Conservation (phyloP, 2,888 invertebrate species). For the Synanthedon vespiformis region DNA sequence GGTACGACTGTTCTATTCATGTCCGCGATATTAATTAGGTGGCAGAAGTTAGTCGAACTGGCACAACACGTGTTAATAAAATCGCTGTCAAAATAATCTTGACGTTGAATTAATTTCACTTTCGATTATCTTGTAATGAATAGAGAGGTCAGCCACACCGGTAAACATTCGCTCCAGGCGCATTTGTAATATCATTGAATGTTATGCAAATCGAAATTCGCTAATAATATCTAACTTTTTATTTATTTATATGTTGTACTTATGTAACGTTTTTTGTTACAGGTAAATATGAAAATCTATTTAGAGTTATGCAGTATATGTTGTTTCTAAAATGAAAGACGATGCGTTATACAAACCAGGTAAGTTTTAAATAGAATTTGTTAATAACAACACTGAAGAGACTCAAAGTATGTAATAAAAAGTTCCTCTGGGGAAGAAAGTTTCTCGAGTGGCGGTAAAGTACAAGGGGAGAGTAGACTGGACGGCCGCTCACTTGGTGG, state of each 20-base stretch:
- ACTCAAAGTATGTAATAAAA: too few relatives aligned
- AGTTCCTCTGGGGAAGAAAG: too few relatives aligned
- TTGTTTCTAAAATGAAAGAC: too few relatives aligned
- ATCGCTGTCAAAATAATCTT: slow-evolving; percentile 42
- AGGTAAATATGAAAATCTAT: slow-evolving; percentile 27
- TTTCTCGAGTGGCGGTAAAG: too few relatives aligned
- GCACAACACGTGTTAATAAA: slow-evolving; percentile 37
- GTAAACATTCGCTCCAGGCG: slow-evolving; percentile 54
- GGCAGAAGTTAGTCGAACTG: slow-evolving; percentile 11
- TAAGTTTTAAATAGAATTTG: too few relatives aligned
- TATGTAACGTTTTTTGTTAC: slow-evolving; percentile 27
- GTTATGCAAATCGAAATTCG: slow-evolving; percentile 28
- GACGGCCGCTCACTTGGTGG: too few relatives aligned
- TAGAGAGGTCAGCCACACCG: slow-evolving; percentile 45
- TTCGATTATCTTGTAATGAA: slow-evolving; percentile 61
- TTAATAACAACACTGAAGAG: too few relatives aligned
- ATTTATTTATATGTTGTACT: slow-evolving; percentile 11
- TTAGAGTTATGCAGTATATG: too few relatives aligned
- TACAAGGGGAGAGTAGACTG: too few relatives aligned
- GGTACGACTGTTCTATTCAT: slow-evolving; percentile 5
- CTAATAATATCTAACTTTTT: slow-evolving; percentile 29
- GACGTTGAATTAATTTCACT: slow-evolving; percentile 57
- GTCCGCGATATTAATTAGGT: slow-evolving; percentile 13
- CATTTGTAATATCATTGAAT: slow-evolving; percentile 32
- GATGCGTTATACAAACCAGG: too few relatives aligned